Evolutionary conservation across 92 coral and sea anemone species (phyloP).

Genomic region (Heliopora coerulea): DNA sequence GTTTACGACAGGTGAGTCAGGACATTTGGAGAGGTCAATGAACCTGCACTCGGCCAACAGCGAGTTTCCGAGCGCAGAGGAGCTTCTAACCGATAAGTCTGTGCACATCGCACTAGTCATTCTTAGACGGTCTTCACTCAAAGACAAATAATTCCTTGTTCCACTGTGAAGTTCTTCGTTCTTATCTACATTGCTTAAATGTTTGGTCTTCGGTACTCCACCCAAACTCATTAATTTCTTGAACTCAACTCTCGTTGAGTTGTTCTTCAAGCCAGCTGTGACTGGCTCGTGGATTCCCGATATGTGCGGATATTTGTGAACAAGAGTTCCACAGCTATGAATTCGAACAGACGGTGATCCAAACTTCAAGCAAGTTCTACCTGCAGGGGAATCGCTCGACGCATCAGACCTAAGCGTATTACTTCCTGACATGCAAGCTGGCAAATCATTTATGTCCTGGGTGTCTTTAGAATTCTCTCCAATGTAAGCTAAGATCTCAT

Average conservation of each 20-base stretch:
- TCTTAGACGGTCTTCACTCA: not conserved
- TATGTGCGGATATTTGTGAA: too few relatives aligned
- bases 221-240: too few relatives aligned
- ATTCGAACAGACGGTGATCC: not conserved
- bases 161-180: not conserved
- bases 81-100: not conserved
- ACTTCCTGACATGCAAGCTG: not conserved
- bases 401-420: not conserved
- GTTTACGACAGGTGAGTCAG: slow-evolving; percentile 6
- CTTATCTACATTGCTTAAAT: not conserved
- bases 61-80: not conserved
- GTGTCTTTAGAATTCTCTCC: not conserved
- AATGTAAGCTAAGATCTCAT: not conserved
- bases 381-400: not conserved
- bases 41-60: not conserved
- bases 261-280: too few relatives aligned
- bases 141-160: not conserved
- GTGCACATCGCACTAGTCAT: not conserved
- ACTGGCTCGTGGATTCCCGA: too few relatives aligned
- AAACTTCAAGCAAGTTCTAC: not conserved
- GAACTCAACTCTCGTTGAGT: too few relatives aligned
- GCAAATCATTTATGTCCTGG: not conserved
- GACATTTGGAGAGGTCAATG: not conserved
- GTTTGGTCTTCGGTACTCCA: not conserved
- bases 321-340: too few relatives aligned